A percentile compares a stretch with the other conserved stretches of the same genome.
Evolutionary conservation across 2,888 invertebrate species (phyloP).

Genomic region (Lasioglossum villosulum): DNA sequence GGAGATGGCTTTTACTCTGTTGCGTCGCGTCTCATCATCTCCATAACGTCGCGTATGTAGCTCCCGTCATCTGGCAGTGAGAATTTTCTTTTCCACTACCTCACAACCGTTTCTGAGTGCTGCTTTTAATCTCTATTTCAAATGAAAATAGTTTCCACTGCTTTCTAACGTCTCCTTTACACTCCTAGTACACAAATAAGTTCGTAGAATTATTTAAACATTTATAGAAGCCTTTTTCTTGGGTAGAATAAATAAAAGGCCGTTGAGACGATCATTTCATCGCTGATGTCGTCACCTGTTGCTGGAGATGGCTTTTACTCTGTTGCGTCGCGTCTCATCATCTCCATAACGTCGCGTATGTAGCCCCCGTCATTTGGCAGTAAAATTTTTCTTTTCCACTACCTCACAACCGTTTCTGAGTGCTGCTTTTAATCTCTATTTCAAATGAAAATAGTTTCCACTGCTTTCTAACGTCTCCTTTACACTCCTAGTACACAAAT

Average conservation of each 20-base stretch:
- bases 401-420: background rate
- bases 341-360: background rate
- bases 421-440: background rate
- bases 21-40: background rate
- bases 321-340: background rate
- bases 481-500: too few species aligned
- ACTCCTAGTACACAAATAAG: too few species aligned
- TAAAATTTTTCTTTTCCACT: background rate
- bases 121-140: background rate
- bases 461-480: background rate
- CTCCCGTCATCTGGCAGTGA: background rate
- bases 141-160: background rate
- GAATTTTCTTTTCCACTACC: background rate
- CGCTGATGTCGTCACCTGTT: background rate
- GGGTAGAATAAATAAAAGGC: too few species aligned
- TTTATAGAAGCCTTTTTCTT: too few species aligned
- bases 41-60: background rate
- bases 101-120: background rate
- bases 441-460: background rate
- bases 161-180: background rate
- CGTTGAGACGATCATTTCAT: background rate
- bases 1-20: background rate
- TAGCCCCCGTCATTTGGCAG: background rate
- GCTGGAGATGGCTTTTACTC: background rate
- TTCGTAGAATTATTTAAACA: too few species aligned